Conservation (phyloP, 2,113 vertebrate genomes). For the Xenus cinereus region DNA sequence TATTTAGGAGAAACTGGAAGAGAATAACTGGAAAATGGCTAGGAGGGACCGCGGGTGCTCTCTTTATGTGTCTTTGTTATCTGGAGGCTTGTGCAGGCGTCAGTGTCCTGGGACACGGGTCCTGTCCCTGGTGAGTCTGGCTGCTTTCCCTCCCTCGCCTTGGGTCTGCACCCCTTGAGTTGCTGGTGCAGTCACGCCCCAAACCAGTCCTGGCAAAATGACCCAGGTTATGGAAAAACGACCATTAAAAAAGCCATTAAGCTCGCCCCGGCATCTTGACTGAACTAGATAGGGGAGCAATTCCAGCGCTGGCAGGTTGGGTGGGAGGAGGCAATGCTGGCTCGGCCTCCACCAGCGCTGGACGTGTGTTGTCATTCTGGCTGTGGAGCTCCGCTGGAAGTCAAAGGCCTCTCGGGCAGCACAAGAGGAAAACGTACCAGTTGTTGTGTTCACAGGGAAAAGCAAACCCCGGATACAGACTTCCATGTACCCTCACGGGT, state of each 20-base stretch:
- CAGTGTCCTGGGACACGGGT: neutral
- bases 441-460: neutral
- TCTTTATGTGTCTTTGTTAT: neutral
- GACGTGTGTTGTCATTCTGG: neutral
- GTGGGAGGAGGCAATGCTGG: neutral
- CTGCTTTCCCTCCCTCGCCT: rapidly evolving
- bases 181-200: neutral
- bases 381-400: neutral
- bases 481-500: neutral
- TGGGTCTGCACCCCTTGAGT: neutral
- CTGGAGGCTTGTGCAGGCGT: neutral
- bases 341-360: rapidly evolving
- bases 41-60: neutral
- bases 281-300: rapidly evolving
- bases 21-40: neutral
- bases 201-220: neutral
- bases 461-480: neutral
- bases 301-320: neutral
- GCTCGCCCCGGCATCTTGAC: neutral
- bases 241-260: neutral
- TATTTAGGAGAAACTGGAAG: neutral
- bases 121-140: neutral
- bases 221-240: neutral
- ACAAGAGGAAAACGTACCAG: neutral
- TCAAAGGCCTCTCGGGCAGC: neutral